These are phyloP conservation scores for Venturia canescens DNA, from an alignment of 1,140 invertebrate genomes.

Conservation along the genomic window DNA sequence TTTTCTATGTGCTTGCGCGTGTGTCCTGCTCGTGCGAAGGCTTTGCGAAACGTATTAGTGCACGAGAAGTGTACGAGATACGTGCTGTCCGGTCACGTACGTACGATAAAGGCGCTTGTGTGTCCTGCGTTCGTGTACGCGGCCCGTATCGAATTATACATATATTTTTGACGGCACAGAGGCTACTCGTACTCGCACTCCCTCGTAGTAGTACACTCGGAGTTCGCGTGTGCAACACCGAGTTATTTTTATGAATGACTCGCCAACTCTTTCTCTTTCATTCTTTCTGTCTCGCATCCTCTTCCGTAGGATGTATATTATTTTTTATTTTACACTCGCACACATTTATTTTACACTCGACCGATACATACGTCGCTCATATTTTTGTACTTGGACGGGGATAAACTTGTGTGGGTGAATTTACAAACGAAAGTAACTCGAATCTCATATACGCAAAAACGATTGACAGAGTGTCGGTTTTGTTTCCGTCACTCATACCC, in stretches of 20 bases:
- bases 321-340: background rate
- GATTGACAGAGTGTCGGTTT: too few relatives aligned
- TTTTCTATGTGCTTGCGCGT: background rate
- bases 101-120: conserved; percentile 7
- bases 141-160: background rate
- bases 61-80: conserved; percentile 14
- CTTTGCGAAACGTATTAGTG: background rate
- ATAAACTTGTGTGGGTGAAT: too few relatives aligned
- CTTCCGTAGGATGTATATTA: background rate
- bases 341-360: too few relatives aligned
- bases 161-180: background rate
- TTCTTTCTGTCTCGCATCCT: conserved; percentile 25
- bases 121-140: background rate
- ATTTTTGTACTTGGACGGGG: too few relatives aligned
- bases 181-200: conserved; percentile 3
- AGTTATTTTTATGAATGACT: conserved; percentile 73
- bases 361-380: background rate
- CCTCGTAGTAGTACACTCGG: conserved; percentile 34
- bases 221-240: conserved; percentile 54
- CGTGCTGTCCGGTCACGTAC: conserved; percentile 27
- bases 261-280: conserved; percentile 43
- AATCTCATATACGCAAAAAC: too few relatives aligned
- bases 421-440: too few relatives aligned
- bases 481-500: too few relatives aligned
- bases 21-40: background rate